Evolutionary conservation across 2,888 invertebrate genomes (phyloP).

Genomic region (Pandemis corylana): DNA sequence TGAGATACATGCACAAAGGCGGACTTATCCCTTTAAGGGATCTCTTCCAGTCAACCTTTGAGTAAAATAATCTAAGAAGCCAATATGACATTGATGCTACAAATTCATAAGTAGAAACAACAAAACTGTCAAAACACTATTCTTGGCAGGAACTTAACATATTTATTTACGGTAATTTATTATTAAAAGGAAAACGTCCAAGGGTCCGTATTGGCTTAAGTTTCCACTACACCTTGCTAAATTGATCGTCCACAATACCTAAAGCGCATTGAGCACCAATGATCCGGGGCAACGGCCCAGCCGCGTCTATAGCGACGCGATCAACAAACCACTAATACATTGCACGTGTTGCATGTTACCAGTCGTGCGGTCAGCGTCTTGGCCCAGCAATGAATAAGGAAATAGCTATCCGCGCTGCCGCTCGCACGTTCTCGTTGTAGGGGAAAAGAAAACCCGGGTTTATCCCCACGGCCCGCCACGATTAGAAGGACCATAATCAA

Average conservation of each 20-base stretch:
- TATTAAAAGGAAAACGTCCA: neutral
- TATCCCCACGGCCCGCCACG: neutral
- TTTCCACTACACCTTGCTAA: neutral
- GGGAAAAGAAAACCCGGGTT: slow-evolving; percentile 1
- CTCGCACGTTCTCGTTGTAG: neutral
- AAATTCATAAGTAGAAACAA: no score
- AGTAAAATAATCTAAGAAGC: no score
- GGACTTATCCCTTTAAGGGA: no score
- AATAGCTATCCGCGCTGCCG: neutral
- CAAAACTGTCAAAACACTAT: no score
- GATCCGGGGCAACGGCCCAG: neutral
- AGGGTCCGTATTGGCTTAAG: neutral
- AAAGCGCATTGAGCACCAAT: slow-evolving; percentile 3
- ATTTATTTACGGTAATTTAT: neutral
- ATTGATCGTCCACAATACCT: slow-evolving; percentile 12
- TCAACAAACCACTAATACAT: neutral
- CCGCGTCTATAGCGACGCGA: neutral
- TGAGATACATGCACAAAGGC: no score
- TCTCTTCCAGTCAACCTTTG: no score
- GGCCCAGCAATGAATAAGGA: neutral
- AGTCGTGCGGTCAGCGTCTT: no score
- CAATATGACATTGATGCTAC: no score
- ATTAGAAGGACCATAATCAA: slow-evolving; percentile 14
- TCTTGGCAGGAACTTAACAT: neutral
- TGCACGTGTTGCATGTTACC: no score